Conservation (phyloP, 2,888 invertebrate species). For the Clanis bilineata region DNA sequence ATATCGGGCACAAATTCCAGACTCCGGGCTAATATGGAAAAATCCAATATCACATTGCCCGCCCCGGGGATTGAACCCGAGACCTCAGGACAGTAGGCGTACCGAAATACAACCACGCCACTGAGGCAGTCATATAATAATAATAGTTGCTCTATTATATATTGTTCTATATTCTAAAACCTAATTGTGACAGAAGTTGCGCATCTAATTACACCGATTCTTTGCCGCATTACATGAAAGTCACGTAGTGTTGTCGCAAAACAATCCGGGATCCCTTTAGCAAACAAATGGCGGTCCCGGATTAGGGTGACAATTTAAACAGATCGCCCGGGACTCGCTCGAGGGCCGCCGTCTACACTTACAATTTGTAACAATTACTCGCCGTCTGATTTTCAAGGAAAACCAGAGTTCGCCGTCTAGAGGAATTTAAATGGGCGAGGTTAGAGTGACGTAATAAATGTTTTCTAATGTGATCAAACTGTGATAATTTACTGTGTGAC, state of each 20-base stretch:
- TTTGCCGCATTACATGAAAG: slow-evolving; percentile 40
- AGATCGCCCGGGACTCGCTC: slow-evolving; percentile 54
- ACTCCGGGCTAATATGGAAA: too few relatives aligned
- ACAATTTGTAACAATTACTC: slow-evolving; percentile 72
- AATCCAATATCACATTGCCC: too few relatives aligned
- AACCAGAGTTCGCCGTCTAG: background rate
- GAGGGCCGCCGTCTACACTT: slow-evolving; percentile 48
- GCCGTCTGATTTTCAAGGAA: slow-evolving; percentile 36
- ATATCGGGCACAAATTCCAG: too few relatives aligned
- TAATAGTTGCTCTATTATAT: background rate
- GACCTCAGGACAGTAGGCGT: too few relatives aligned
- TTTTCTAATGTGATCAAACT: background rate
- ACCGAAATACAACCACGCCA: too few relatives aligned
- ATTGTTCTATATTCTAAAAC: background rate
- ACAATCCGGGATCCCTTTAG: slow-evolving; percentile 65
- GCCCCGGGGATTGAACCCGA: too few relatives aligned
- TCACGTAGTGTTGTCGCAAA: slow-evolving; percentile 57
- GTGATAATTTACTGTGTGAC: background rate
- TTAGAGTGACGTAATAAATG: background rate
- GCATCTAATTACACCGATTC: slow-evolving; percentile 10
- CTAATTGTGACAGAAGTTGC: background rate
- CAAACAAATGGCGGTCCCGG: slow-evolving; percentile 66
- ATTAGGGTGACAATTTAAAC: slow-evolving; percentile 69
- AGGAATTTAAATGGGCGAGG: slow-evolving; percentile 3
- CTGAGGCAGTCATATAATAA: too few relatives aligned